Conservation (phyloP, 2,888 invertebrate species). For the Epirrita christyi region DNA sequence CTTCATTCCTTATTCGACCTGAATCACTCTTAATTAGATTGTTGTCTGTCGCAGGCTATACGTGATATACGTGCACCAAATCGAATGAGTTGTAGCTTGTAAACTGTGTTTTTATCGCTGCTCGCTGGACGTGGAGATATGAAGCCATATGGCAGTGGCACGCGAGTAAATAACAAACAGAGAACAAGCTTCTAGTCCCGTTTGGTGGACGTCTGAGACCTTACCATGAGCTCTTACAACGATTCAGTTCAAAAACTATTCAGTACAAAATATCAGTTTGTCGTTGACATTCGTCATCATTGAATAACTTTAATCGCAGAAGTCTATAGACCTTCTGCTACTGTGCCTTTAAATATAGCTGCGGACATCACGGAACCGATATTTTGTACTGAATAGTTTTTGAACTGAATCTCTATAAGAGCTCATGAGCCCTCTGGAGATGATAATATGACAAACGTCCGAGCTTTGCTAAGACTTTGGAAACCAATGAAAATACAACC, state of each 20-base stretch:
- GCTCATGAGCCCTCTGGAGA: neutral
- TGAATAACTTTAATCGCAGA: too few species aligned
- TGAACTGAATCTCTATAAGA: too few species aligned
- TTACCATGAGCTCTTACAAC: too few species aligned
- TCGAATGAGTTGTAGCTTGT: constrained; percentile 47
- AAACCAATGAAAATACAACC: too few species aligned
- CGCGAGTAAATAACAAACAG: constrained; percentile 15
- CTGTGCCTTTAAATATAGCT: too few species aligned
- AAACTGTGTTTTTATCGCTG: constrained; percentile 49
- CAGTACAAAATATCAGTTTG: too few species aligned
- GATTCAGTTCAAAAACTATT: too few species aligned
- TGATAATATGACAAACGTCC: neutral
- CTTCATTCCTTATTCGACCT: constrained; percentile 56
- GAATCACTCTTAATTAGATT: constrained; percentile 58
- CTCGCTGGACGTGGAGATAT: constrained; percentile 45
- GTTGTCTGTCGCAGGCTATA: constrained; percentile 43
- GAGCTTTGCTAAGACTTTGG: neutral
- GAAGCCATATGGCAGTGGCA: constrained; percentile 28
- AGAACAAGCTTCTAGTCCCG: neutral
- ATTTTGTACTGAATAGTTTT: too few species aligned
- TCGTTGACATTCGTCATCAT: too few species aligned
- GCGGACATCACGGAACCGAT: too few species aligned
- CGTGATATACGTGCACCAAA: constrained; percentile 49
- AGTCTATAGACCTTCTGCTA: too few species aligned
- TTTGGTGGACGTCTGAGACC: too few species aligned